phyloP scores from a whole-genome alignment of 1,140 invertebrate genomes.

The Drosophila lini region DNA sequence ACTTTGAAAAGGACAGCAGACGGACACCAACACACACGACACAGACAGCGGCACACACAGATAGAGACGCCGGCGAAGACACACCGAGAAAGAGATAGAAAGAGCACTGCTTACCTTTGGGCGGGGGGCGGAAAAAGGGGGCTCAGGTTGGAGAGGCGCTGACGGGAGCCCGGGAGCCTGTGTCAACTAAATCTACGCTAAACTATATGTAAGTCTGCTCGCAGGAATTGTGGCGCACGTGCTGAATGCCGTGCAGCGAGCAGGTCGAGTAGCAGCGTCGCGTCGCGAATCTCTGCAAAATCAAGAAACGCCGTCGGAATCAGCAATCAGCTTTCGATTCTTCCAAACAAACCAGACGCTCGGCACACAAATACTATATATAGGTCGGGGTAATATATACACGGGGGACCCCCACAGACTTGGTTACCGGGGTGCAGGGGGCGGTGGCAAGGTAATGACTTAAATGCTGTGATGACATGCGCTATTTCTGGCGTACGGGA shows the following conservation, averaged over 20 bases:
- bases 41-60: conserved; percentile 11
- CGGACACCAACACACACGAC: conserved; percentile 35
- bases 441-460: conserved; percentile 1
- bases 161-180: conserved; percentile 3
- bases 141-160: not conserved
- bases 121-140: conserved; percentile 17
- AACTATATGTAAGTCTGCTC: conserved; percentile 91
- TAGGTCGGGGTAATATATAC: conserved; percentile 8
- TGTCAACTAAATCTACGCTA: conserved; percentile 68
- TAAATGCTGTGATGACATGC: conserved; percentile 38
- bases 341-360: conserved; percentile 14
- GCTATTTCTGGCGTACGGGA: conserved; percentile 20
- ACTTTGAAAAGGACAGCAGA: conserved; percentile 32
- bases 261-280: conserved; percentile 90
- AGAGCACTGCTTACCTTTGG: conserved; percentile 67
- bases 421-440: not conserved
- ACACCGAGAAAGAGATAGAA: conserved; percentile 19
- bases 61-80: conserved; percentile 12
- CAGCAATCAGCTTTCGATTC: conserved; percentile 55
- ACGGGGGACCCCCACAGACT: not conserved
- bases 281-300: conserved; percentile 89
- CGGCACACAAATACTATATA: conserved; percentile 2
- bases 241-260: conserved; percentile 87
- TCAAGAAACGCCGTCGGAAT: conserved; percentile 61
- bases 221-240: conserved; percentile 90